These are phyloP conservation scores for Phaetusa simplex DNA, from an alignment of 2,113 vertebrate genomes.

Conservation along the genomic window DNA sequence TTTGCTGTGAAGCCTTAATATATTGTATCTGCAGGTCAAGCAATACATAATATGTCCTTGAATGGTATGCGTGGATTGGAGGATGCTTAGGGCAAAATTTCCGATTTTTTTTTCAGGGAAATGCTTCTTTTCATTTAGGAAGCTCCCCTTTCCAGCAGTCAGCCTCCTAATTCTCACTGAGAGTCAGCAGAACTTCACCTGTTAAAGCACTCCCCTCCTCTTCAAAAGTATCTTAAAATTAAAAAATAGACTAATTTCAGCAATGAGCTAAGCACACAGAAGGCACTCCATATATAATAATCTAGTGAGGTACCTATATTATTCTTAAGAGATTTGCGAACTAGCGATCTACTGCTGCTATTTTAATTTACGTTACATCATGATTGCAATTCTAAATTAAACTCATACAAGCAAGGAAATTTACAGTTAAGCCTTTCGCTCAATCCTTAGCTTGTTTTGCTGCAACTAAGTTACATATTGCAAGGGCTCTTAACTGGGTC, in stretches of 20 bases:
- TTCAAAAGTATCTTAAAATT: neutral
- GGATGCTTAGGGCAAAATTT: neutral
- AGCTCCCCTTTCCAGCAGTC: neutral
- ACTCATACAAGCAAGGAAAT: conserved; percentile 11
- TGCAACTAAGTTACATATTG: neutral
- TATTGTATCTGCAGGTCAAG: neutral
- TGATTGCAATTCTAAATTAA: conserved; percentile 41
- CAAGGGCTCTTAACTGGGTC: neutral
- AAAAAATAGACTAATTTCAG: neutral
- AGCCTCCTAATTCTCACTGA: neutral
- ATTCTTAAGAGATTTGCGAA: neutral
- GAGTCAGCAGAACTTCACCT: neutral
- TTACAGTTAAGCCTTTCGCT: neutral
- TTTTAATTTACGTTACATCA: conserved; percentile 30
- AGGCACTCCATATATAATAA: neutral
- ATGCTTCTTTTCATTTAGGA: neutral
- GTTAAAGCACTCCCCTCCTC: neutral
- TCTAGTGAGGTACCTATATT: neutral
- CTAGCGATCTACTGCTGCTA: neutral
- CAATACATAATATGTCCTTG: neutral
- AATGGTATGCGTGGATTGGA: neutral
- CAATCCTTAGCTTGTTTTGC: neutral
- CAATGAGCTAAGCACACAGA: neutral
- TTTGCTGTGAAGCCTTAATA: neutral
- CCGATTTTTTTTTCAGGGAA: neutral